Evolutionary conservation across 2,797 vertebrate species (phyloP).

Genomic region (Phataginus tricuspis): DNA sequence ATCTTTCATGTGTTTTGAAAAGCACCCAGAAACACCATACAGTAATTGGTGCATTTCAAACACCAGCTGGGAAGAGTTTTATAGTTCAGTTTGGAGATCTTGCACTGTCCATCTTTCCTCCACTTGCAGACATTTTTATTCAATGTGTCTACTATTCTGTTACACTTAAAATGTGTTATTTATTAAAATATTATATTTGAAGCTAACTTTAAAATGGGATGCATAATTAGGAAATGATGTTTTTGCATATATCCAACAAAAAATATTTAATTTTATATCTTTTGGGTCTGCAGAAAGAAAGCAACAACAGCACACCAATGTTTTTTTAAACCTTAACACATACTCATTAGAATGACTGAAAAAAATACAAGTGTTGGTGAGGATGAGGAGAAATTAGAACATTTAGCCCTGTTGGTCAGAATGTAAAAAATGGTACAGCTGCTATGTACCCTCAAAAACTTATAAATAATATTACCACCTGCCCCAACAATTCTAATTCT

Average conservation of each 20-base stretch:
- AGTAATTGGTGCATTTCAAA: conserved; percentile 36
- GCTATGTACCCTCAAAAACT: neutral
- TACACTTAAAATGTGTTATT: neutral
- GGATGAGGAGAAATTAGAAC: neutral
- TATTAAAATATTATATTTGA: conserved; percentile 41
- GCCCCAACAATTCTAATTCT: neutral
- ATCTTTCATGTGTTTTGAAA: conserved; percentile 27
- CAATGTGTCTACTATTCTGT: neutral
- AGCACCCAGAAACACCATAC: neutral
- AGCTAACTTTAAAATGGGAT: conserved; percentile 14
- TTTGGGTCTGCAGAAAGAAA: conserved; percentile 23
- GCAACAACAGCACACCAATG: neutral
- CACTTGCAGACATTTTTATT: conserved; percentile 33
- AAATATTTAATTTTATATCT: conserved; percentile 40
- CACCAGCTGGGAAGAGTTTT: conserved; percentile 28
- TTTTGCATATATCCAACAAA: neutral
- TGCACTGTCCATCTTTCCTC: neutral
- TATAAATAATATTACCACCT: neutral
- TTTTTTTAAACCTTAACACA: neutral
- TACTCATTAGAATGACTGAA: neutral
- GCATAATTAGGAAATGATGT: neutral
- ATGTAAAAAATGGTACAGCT: neutral
- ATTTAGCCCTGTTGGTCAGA: neutral
- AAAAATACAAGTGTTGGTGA: neutral
- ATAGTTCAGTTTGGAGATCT: neutral